phyloP scores from a whole-genome alignment of 2,888 invertebrate species.

The Hydrotaea diabolus region DNA sequence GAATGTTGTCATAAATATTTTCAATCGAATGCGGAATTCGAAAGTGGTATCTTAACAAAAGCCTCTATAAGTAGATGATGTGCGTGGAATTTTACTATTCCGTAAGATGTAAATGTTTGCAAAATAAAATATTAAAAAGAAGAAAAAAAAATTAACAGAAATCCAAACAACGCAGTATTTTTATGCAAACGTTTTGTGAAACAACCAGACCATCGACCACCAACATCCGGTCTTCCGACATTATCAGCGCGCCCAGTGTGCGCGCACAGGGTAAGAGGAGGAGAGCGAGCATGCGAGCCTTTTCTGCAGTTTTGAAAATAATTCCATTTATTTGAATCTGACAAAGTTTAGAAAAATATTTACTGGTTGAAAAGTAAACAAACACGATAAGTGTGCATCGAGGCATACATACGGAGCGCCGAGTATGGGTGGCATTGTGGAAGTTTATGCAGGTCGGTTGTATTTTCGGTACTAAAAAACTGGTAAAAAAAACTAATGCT shows the following conservation, averaged over 20 bases:
- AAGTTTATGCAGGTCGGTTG: background rate
- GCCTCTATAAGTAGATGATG: background rate
- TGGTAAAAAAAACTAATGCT: no score
- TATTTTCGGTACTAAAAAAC: no score
- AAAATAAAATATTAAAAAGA: background rate
- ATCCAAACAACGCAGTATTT: background rate
- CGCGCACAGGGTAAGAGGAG: background rate
- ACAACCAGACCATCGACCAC: constrained; percentile 8
- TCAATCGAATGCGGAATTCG: background rate
- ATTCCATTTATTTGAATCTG: constrained; percentile 30
- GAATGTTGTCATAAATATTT: background rate
- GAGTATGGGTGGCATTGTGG: background rate
- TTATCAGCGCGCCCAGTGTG: background rate
- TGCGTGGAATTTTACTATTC: background rate
- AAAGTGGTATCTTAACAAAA: constrained; percentile 5
- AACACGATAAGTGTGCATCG: constrained; percentile 21
- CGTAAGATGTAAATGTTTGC: background rate
- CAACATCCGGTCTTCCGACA: constrained; percentile 36
- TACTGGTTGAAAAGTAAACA: constrained; percentile 28
- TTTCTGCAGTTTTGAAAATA: constrained; percentile 9
- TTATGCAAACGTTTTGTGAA: background rate
- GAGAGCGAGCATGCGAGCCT: background rate
- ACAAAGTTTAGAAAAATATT: constrained; percentile 36
- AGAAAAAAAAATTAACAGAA: background rate
- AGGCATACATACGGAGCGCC: background rate